These are phyloP conservation scores for Phrynocephalus guinanensis DNA, from an alignment of 2,797 vertebrate genomes.

Conservation along the genomic window DNA sequence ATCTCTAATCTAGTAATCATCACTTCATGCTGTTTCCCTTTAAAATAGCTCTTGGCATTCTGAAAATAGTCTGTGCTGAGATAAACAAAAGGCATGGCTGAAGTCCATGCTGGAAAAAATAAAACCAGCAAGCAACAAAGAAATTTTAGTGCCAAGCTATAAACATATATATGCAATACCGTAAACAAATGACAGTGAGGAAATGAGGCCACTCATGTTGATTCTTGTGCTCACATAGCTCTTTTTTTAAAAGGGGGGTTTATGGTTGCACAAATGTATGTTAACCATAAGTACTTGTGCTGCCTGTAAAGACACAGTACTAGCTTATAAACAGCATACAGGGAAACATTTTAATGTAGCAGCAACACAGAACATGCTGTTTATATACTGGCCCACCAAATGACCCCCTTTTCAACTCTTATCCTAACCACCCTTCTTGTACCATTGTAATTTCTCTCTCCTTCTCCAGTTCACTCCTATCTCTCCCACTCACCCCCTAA, in stretches of 20 bases:
- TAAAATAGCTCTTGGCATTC: conserved; percentile 53
- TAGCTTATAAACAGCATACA: not conserved
- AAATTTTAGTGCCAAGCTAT: conserved; percentile 62
- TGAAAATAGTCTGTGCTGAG: conserved; percentile 44
- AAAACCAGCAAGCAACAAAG: conserved; percentile 32
- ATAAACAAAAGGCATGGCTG: conserved; percentile 60
- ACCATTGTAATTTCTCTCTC: not conserved
- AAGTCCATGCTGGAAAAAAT: conserved; percentile 59
- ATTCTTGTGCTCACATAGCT: not conserved
- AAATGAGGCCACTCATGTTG: not conserved
- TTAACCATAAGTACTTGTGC: not conserved
- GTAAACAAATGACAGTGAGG: not conserved
- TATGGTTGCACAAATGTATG: not conserved
- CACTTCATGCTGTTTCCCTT: not conserved
- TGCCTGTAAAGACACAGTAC: not conserved
- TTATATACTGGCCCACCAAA: too few relatives aligned
- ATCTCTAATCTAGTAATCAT: too few relatives aligned
- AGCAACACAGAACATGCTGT: too few relatives aligned
- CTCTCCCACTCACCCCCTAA: not conserved
- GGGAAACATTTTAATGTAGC: too few relatives aligned
- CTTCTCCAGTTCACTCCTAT: not conserved
- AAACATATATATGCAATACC: conserved; percentile 45
- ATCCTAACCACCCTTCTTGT: not conserved
- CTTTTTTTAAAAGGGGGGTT: not conserved
- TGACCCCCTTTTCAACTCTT: not conserved